A percentile compares a stretch with the other conserved stretches of the same genome.
phyloP scores from a whole-genome alignment of 2,888 invertebrate genomes.

The Allophyes oxyacanthae region DNA sequence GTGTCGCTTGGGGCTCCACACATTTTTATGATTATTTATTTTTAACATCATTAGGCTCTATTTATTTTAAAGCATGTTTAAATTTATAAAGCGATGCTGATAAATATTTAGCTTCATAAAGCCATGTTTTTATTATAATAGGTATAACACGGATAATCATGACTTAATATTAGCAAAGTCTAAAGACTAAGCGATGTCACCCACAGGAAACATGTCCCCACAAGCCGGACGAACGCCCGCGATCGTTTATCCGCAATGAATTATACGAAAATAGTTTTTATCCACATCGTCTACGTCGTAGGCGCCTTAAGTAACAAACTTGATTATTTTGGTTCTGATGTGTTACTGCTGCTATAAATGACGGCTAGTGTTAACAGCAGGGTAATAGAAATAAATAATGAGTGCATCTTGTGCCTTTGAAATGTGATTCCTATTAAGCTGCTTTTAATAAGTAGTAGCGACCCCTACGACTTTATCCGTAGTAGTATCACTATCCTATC shows the following conservation, averaged over 20 bases:
- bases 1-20: not conserved
- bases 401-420: conserved; percentile 13
- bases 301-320: not conserved
- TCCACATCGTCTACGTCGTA: not conserved
- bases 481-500: no score
- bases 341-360: not conserved
- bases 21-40: no score
- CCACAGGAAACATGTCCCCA: not conserved
- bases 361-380: not conserved
- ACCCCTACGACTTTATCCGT: conserved; percentile 16
- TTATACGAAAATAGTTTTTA: not conserved
- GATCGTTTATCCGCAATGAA: conserved; percentile 1
- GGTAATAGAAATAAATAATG: conserved; percentile 1
- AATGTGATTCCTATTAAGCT: conserved; percentile 24
- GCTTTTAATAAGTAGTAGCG: not conserved
- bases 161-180: not conserved
- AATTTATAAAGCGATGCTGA: no score
- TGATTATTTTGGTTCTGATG: not conserved
- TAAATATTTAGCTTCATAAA: no score
- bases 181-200: not conserved
- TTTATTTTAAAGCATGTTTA: no score
- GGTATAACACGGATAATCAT: not conserved
- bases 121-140: no score
- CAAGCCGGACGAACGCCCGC: not conserved
- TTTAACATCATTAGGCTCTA: no score